phyloP scores from a whole-genome alignment of 2,113 vertebrate species.

The Panurus biarmicus region DNA sequence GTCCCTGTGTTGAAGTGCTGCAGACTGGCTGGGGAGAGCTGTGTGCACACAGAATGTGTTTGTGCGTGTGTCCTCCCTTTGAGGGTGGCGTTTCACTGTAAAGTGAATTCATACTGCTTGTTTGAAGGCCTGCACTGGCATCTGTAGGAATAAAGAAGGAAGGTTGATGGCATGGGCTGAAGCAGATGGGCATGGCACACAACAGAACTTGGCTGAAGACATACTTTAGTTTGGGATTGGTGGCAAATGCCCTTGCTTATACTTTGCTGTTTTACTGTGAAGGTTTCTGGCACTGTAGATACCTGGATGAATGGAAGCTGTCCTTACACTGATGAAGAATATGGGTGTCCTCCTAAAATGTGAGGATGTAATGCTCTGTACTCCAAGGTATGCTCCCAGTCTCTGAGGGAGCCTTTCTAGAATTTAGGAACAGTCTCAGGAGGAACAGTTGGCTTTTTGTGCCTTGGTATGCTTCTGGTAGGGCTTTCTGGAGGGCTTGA shows the following conservation, averaged over 20 bases:
- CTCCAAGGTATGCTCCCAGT: neutral
- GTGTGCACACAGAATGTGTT: neutral
- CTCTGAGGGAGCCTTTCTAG: neutral
- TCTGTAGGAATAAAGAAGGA: neutral
- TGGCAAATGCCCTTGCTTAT: neutral
- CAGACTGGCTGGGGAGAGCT: neutral
- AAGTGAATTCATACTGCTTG: neutral
- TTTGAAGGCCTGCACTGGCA: neutral
- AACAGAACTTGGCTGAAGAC: neutral
- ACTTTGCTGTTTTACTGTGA: neutral
- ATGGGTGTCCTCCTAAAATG: neutral
- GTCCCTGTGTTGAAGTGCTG: neutral
- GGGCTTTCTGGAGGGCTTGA: neutral
- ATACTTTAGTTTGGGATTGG: neutral
- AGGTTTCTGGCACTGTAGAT: neutral
- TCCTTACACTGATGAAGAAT: neutral
- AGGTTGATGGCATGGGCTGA: neutral
- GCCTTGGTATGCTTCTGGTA: neutral
- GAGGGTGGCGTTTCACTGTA: neutral
- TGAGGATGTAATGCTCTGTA: neutral
- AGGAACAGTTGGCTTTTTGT: neutral
- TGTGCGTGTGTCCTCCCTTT: neutral
- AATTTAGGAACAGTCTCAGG: neutral
- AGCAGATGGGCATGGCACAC: neutral
- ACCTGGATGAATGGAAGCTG: neutral